A percentile compares a stretch with the other conserved stretches of the same genome.
These are phyloP conservation scores for Galago senegalensis DNA, from an alignment of 2,797 vertebrate genomes.

Conservation along the genomic window DNA sequence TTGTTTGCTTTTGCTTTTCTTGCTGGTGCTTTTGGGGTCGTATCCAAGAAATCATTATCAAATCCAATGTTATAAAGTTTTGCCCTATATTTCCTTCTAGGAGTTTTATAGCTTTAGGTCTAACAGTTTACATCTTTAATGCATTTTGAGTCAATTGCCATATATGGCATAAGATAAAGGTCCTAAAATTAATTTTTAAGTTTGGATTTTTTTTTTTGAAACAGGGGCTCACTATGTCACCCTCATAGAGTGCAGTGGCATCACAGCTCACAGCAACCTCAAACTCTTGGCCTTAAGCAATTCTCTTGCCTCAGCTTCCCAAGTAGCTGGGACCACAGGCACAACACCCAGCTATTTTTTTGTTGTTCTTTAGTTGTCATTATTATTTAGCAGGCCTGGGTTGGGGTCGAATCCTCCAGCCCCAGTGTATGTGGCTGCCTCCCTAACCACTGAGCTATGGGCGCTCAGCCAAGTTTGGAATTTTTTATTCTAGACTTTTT, in stretches of 20 bases:
- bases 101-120: neutral
- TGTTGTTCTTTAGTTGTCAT: too few relatives aligned
- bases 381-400: too few relatives aligned
- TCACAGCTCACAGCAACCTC: too few relatives aligned
- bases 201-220: conserved; percentile 4
- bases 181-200: conserved; percentile 50
- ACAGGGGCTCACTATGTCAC: too few relatives aligned
- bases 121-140: neutral
- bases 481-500: conserved; percentile 76
- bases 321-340: too few relatives aligned
- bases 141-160: neutral
- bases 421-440: too few relatives aligned
- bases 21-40: neutral
- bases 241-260: too few relatives aligned
- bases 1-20: neutral
- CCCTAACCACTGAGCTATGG: too few relatives aligned
- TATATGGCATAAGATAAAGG: neutral
- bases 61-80: neutral
- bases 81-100: neutral
- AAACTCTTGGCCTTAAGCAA: too few relatives aligned
- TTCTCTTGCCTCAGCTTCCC: too few relatives aligned
- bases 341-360: too few relatives aligned
- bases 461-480: conserved; percentile 57
- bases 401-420: too few relatives aligned
- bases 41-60: neutral